phyloP scores from a whole-genome alignment of 1,140 invertebrate genomes.

The Linepithema humile region DNA sequence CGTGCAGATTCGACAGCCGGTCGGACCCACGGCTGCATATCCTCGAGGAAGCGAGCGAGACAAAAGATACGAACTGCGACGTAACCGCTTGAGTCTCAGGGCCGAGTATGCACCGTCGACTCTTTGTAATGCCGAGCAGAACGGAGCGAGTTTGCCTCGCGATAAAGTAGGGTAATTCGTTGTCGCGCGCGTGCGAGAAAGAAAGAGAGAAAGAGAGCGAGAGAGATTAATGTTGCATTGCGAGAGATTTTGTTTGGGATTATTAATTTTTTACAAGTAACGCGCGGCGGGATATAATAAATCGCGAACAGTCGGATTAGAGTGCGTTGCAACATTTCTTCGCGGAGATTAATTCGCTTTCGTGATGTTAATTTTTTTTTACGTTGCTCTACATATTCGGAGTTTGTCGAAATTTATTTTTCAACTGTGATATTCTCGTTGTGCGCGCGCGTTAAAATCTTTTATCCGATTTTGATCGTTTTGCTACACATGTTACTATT shows the following conservation, averaged over 20 bases:
- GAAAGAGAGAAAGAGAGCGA: neutral
- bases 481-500: neutral
- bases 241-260: conserved; percentile 38
- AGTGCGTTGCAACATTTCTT: conserved; percentile 16
- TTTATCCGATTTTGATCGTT: neutral
- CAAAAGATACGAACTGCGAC: conserved; percentile 15
- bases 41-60: conserved; percentile 57
- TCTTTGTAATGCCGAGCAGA: conserved; percentile 27
- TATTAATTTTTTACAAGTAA: conserved; percentile 51
- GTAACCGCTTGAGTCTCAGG: conserved; percentile 46
- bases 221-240: conserved; percentile 19
- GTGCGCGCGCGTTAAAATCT: neutral
- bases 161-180: conserved; percentile 46
- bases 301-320: conserved; percentile 41
- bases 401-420: neutral
- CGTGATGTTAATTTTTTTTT: conserved; percentile 39
- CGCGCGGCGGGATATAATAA: conserved; percentile 35
- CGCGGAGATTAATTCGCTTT: conserved; percentile 34
- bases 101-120: conserved; percentile 30
- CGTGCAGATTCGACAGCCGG: conserved; percentile 74
- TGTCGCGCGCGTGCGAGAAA: neutral
- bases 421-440: neutral
- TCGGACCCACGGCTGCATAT: conserved; percentile 25
- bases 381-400: conserved; percentile 6
- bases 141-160: conserved; percentile 19